phyloP scores from a whole-genome alignment of 2,113 vertebrate genomes.

The Danionella cerebrum region DNA sequence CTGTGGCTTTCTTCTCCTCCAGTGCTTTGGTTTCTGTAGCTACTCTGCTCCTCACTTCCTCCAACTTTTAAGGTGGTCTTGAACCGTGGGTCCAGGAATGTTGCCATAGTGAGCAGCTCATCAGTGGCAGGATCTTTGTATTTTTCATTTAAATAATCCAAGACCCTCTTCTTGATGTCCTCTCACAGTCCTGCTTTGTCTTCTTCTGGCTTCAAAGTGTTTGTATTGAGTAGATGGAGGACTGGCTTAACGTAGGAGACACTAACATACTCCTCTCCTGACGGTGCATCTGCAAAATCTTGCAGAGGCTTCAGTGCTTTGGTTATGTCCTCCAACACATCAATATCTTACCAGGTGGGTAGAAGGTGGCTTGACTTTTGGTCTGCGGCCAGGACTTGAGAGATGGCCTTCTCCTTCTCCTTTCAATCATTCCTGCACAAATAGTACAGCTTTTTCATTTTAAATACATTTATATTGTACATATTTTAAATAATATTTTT shows the following conservation, averaged over 20 bases:
- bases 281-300: constrained; percentile 23
- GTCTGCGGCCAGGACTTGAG: too few relatives aligned
- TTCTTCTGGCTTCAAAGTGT: constrained; percentile 17
- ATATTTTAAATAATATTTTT: too few relatives aligned
- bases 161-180: constrained; percentile 16
- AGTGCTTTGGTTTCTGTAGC: background rate
- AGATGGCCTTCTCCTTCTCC: constrained; percentile 23
- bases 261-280: constrained; percentile 26
- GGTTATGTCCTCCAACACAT: too few relatives aligned
- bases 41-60: background rate
- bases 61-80: constrained; percentile 20
- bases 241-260: constrained; percentile 23
- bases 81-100: constrained; percentile 30
- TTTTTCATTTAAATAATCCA: constrained; percentile 28
- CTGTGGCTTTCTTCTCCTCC: constrained; percentile 10
- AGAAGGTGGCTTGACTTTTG: too few relatives aligned
- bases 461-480: too few relatives aligned
- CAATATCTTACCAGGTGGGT: too few relatives aligned
- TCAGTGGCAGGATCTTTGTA: constrained; percentile 17
- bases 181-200: constrained; percentile 16
- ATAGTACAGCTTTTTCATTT: too few relatives aligned
- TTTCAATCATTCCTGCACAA: constrained; percentile 10
- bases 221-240: constrained; percentile 19
- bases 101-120: constrained; percentile 26
- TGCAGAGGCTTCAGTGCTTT: too few relatives aligned